Conservation (phyloP, 2,113 vertebrate species). For the Malurus alboscapulatus region DNA sequence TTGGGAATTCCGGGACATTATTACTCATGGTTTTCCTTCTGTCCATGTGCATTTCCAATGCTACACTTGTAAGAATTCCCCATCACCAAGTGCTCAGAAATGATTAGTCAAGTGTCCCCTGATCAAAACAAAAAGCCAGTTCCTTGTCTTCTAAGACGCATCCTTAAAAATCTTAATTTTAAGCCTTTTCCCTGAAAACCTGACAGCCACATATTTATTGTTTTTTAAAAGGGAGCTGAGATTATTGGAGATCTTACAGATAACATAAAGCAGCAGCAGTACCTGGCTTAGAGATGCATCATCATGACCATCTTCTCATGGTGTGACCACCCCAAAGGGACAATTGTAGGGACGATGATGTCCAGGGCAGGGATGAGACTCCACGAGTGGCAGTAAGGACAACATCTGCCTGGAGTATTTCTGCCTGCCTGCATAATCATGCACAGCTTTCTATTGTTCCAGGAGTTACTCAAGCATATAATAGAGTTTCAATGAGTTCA, state of each 20-base stretch:
- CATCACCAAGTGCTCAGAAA: background rate
- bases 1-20: background rate
- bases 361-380: background rate
- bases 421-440: slow-evolving; percentile 8
- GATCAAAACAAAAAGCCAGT: background rate
- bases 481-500: slow-evolving; percentile 63
- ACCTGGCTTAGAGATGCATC: background rate
- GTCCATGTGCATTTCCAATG: background rate
- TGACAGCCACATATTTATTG: background rate
- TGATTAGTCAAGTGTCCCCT: background rate
- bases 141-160: background rate
- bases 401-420: slow-evolving; percentile 58
- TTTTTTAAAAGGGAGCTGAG: background rate
- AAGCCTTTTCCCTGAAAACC: background rate
- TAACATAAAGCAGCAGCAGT: background rate
- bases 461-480: slow-evolving; percentile 58
- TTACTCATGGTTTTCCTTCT: background rate
- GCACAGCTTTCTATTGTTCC: slow-evolving; percentile 52
- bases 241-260: background rate
- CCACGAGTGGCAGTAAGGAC: background rate
- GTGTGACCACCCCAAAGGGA: background rate
- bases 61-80: background rate
- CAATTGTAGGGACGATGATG: background rate
- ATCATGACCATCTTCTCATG: background rate
- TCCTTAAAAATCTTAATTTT: background rate